Conservation (phyloP, 2,113 vertebrate genomes). For the Hiodon tergisus region DNA sequence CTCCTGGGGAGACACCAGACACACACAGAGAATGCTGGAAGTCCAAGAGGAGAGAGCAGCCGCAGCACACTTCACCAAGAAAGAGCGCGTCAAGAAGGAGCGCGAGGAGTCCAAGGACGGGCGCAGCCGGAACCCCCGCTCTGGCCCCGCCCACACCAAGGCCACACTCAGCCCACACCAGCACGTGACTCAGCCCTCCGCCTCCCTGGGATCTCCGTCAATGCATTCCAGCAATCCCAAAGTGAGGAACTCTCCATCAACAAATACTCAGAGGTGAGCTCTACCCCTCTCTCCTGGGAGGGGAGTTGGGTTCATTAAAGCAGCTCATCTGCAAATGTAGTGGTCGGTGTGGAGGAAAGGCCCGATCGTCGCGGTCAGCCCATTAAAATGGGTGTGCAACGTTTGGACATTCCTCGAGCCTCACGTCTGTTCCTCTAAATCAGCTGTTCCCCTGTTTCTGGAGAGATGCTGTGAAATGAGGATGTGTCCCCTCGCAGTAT, state of each 20-base stretch:
- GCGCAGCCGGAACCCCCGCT: constrained; percentile 30
- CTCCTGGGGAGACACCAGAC: constrained; percentile 72
- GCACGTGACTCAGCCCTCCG: constrained; percentile 69
- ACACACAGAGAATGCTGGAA: constrained; percentile 79
- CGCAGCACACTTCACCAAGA: constrained; percentile 66
- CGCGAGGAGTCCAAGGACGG: constrained; percentile 64
- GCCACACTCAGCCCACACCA: constrained; percentile 25
- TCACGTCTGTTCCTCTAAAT: too few relatives aligned
- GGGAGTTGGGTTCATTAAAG: too few relatives aligned
- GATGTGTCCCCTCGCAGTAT: too few relatives aligned
- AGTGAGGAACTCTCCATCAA: constrained; percentile 85
- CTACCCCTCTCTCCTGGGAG: neutral
- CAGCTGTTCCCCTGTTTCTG: too few relatives aligned
- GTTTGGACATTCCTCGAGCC: too few relatives aligned
- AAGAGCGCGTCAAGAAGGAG: constrained; percentile 73
- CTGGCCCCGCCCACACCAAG: constrained; percentile 32
- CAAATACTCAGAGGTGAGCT: constrained; percentile 80
- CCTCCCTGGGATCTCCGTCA: constrained; percentile 79
- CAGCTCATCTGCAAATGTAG: too few relatives aligned
- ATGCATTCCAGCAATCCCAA: constrained; percentile 92
- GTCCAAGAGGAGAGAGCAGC: constrained; percentile 68
- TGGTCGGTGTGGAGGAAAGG: too few relatives aligned
- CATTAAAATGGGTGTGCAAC: too few relatives aligned
- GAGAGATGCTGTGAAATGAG: too few relatives aligned
- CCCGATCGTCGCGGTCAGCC: too few relatives aligned